Evolutionary conservation across 2,797 vertebrate genomes (phyloP).

Genomic region (Coregonus ussuriensis): DNA sequence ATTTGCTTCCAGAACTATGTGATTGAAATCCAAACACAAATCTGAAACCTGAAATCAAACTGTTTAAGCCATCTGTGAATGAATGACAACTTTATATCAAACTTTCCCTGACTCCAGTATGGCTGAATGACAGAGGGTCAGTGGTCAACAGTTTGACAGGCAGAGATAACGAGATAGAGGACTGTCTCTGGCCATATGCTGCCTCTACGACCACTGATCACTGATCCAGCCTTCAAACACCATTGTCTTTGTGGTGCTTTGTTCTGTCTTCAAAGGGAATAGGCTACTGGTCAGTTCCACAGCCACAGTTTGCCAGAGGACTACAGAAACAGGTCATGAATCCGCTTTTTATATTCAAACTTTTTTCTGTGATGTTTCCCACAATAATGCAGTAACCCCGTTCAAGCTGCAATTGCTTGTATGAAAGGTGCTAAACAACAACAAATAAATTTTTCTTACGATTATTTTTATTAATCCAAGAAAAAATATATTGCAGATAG

Average conservation of each 20-base stretch:
- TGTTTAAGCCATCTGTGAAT: background rate
- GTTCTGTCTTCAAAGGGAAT: conserved; percentile 74
- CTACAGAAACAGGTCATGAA: conserved; percentile 53
- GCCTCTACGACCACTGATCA: conserved; percentile 47
- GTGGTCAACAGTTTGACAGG: conserved; percentile 30
- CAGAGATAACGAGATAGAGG: conserved; percentile 54
- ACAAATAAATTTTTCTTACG: background rate
- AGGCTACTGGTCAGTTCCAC: conserved; percentile 53
- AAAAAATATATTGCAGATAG: too few relatives aligned
- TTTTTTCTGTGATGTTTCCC: conserved; percentile 34
- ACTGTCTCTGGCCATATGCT: conserved; percentile 65
- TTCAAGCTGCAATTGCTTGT: too few relatives aligned
- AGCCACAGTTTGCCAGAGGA: conserved; percentile 52
- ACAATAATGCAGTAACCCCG: background rate
- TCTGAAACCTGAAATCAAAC: too few relatives aligned
- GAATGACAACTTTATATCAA: background rate
- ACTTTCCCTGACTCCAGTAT: background rate
- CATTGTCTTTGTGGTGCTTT: conserved; percentile 70
- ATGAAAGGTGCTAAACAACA: background rate
- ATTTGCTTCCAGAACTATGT: too few relatives aligned
- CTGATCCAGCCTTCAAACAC: conserved; percentile 71
- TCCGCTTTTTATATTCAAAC: conserved; percentile 35
- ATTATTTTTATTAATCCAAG: background rate
- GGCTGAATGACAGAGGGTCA: too few relatives aligned
- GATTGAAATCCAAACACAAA: too few relatives aligned